phyloP scores from a whole-genome alignment of 2,888 invertebrate species.

The Pasiphila rectangulata region DNA sequence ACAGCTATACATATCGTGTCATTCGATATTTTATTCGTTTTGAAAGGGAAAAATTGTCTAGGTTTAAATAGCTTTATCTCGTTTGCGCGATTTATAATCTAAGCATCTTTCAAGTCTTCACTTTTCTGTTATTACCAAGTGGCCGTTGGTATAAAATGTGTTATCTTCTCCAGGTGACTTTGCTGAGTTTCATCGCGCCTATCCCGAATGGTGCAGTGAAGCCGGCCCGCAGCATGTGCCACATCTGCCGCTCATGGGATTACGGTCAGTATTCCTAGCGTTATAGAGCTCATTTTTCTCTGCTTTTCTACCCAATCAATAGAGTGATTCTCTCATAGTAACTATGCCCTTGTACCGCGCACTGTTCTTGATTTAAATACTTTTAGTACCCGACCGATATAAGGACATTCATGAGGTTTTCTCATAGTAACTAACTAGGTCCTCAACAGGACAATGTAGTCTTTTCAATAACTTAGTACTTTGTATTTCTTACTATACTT shows the following conservation, averaged over 20 bases:
- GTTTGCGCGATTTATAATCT: too few relatives aligned
- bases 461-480: neutral
- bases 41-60: too few relatives aligned
- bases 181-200: constrained; percentile 88
- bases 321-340: too few relatives aligned
- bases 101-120: too few relatives aligned
- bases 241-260: constrained; percentile 80
- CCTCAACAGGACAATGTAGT: too few relatives aligned
- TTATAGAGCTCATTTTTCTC: constrained; percentile 8
- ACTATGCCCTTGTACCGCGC: neutral
- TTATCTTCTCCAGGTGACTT: constrained; percentile 86
- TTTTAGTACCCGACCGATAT: neutral
- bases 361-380: neutral
- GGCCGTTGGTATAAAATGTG: neutral
- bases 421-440: too few relatives aligned
- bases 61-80: too few relatives aligned
- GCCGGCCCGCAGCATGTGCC: constrained; percentile 84
- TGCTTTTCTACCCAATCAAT: neutral
- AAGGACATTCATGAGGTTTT: too few relatives aligned
- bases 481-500: too few relatives aligned
- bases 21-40: too few relatives aligned
- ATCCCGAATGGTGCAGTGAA: constrained; percentile 95
- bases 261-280: constrained; percentile 59
- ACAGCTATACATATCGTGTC: too few relatives aligned
- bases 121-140: too few relatives aligned